A percentile compares a stretch with the other conserved stretches of the same genome.
These are phyloP conservation scores for Patella pellucida DNA, from an alignment of 2,888 invertebrate species.

Conservation along the genomic window DNA sequence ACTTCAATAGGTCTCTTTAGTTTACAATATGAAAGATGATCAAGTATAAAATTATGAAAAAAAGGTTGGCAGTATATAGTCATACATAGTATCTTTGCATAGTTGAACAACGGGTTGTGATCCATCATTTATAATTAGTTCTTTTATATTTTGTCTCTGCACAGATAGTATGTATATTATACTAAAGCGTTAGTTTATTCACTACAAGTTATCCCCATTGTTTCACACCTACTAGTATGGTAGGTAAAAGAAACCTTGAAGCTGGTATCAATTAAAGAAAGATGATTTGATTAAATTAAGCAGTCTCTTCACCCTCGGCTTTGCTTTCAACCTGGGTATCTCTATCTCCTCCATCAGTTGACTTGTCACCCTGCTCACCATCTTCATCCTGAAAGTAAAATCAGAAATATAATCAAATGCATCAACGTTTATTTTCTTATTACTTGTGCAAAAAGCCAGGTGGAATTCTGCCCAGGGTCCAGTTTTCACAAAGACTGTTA, in stretches of 20 bases:
- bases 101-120: not conserved
- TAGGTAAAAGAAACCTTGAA: no score
- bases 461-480: no score
- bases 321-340: conserved; percentile 27
- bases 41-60: not conserved
- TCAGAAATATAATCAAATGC: conserved; percentile 16
- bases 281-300: not conserved
- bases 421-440: not conserved
- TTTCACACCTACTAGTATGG: no score
- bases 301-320: conserved; percentile 9
- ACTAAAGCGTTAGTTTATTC: no score
- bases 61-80: not conserved
- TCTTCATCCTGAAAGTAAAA: not conserved
- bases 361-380: not conserved
- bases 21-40: not conserved
- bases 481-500: no score
- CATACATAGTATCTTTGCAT: conserved; percentile 8
- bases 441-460: no score
- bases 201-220: no score
- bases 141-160: no score
- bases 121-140: no score
- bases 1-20: not conserved
- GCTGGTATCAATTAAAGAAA: no score
- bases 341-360: conserved; percentile 26
- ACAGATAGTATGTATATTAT: no score